Conservation (phyloP, 2,888 invertebrate genomes). For the Eupithecia pulchellata region DNA sequence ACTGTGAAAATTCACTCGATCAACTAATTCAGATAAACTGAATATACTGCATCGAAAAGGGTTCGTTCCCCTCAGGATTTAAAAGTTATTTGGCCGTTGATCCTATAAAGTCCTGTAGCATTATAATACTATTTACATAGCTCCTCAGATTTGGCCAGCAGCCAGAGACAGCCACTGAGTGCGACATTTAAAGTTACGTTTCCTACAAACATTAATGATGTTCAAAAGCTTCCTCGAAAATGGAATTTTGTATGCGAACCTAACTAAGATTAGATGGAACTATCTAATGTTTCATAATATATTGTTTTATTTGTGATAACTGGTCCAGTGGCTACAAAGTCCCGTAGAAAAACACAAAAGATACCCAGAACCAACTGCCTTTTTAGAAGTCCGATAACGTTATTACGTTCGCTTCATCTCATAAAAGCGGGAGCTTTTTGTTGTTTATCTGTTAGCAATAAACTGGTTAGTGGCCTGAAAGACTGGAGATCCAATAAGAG, state of each 20-base stretch:
- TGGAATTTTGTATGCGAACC: conserved; percentile 15
- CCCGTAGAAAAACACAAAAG: conserved; percentile 38
- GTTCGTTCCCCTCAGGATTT: conserved; percentile 19
- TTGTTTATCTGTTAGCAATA: conserved; percentile 35
- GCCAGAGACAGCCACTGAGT: conserved; percentile 40
- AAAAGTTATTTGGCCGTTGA: conserved; percentile 27
- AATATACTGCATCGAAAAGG: neutral
- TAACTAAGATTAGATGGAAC: neutral
- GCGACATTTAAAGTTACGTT: conserved; percentile 46
- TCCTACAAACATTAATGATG: conserved; percentile 52
- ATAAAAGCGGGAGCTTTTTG: conserved; percentile 38
- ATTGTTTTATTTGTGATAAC: neutral
- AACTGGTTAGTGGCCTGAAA: conserved; percentile 17
- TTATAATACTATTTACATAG: conserved; percentile 37
- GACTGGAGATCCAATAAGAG: conserved; percentile 21
- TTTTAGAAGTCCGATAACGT: conserved; percentile 39
- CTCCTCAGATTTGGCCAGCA: conserved; percentile 39
- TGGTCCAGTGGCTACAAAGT: neutral
- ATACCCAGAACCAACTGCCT: conserved; percentile 31
- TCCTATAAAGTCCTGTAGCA: conserved; percentile 25
- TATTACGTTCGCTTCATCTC: conserved; percentile 35
- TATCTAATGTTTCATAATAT: neutral
- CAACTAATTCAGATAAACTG: neutral
- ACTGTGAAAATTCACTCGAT: neutral
- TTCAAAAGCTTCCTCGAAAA: conserved; percentile 46